phyloP scores from a whole-genome alignment of 2,113 vertebrate species.

The Dicaeum eximium region DNA sequence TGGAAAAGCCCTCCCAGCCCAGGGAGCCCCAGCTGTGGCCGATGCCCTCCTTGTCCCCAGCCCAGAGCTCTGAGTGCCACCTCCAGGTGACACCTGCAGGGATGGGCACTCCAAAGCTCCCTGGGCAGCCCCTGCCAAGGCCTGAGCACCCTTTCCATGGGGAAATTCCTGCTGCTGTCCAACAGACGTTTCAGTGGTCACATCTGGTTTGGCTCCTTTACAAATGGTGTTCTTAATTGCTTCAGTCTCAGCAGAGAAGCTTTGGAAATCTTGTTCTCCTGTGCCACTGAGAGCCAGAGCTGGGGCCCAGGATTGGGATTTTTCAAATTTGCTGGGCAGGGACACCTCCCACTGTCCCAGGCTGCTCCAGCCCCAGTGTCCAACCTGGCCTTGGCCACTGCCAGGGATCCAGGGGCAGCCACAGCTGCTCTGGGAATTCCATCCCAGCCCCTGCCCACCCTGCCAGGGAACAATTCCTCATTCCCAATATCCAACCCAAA shows the following conservation, averaged over 20 bases:
- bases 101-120: not conserved
- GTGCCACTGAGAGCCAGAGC: not conserved
- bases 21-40: rapidly evolving
- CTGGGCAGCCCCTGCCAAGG: not conserved
- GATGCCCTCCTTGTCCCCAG: not conserved
- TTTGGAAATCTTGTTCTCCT: not conserved
- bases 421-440: not conserved
- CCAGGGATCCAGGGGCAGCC: not conserved
- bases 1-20: not conserved
- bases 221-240: not conserved
- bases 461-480: not conserved
- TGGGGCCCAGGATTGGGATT: not conserved
- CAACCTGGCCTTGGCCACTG: not conserved
- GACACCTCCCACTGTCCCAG: not conserved
- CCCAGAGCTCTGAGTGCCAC: not conserved
- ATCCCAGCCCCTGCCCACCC: not conserved
- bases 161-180: rapidly evolving
- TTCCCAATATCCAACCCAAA: not conserved
- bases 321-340: not conserved
- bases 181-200: not conserved
- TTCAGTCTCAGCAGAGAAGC: not conserved
- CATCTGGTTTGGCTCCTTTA: not conserved
- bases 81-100: not conserved
- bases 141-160: not conserved
- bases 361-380: not conserved